A percentile compares a stretch with the other conserved stretches of the same genome.
Evolutionary conservation across 2,888 invertebrate species (phyloP).

Genomic region (Girardia tigrina): DNA sequence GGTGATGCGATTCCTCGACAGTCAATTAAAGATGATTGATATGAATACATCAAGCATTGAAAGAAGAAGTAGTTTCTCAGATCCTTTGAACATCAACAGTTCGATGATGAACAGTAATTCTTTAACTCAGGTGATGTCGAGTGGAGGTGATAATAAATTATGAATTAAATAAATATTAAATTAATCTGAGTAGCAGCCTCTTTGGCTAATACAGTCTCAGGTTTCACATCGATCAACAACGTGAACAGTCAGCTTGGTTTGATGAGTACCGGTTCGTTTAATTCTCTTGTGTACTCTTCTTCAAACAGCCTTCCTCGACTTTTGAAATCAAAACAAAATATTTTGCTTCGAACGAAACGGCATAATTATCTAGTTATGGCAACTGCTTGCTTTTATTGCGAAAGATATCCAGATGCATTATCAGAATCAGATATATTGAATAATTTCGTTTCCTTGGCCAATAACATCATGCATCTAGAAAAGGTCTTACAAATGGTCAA

Average conservation of each 20-base stretch:
- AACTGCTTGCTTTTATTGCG: conserved; percentile 29
- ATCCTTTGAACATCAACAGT: not conserved
- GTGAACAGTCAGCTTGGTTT: not conserved
- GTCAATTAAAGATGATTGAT: too few relatives aligned
- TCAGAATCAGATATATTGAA: conserved; percentile 25
- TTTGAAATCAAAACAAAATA: not conserved
- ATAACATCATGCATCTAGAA: not conserved
- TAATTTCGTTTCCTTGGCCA: not conserved
- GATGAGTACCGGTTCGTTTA: not conserved
- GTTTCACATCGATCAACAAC: not conserved
- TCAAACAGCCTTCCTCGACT: not conserved
- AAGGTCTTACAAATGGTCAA: not conserved
- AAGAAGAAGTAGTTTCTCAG: not conserved
- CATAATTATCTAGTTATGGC: conserved; percentile 11
- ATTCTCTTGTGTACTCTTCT: not conserved
- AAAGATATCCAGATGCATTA: conserved; percentile 14
- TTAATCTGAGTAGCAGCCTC: not conserved
- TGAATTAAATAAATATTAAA: not conserved
- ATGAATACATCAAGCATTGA: too few relatives aligned
- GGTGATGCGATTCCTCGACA: too few relatives aligned
- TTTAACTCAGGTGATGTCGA: not conserved
- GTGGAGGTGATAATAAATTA: not conserved
- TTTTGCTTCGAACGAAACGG: conserved; percentile 14
- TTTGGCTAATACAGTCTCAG: not conserved
- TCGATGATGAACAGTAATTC: not conserved